phyloP scores from a whole-genome alignment of 2,797 vertebrate genomes.

The Philypnodon macrostomus region DNA sequence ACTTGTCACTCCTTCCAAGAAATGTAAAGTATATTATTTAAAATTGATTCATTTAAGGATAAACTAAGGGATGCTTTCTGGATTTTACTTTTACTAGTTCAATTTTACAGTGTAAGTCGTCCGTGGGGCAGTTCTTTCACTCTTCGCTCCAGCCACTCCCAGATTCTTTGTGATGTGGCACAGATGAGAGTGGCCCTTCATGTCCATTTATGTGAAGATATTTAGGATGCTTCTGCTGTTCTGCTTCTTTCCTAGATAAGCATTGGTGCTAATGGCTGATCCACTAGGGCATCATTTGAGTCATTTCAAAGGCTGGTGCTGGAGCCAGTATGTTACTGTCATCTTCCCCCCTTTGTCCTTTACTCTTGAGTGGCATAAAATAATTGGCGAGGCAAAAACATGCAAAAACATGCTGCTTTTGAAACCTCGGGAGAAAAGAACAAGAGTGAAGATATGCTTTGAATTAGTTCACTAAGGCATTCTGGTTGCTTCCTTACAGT shows the following conservation, averaged over 20 bases:
- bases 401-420: slow-evolving; percentile 24
- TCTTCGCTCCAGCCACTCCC: slow-evolving; percentile 49
- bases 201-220: slow-evolving; percentile 55
- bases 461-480: slow-evolving; percentile 22
- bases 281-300: slow-evolving; percentile 54
- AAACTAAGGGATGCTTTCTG: too few species aligned
- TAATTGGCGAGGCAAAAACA: slow-evolving; percentile 50
- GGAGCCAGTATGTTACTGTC: slow-evolving; percentile 27
- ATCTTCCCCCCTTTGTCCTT: slow-evolving; percentile 34
- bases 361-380: slow-evolving; percentile 47
- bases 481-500: slow-evolving; percentile 8
- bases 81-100: too few species aligned
- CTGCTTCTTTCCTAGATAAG: slow-evolving; percentile 52
- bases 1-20: too few species aligned
- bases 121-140: slow-evolving; percentile 52
- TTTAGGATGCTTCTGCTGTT: slow-evolving; percentile 48
- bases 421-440: slow-evolving; percentile 22
- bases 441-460: slow-evolving; percentile 14
- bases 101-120: slow-evolving; percentile 56
- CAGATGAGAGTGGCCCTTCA: slow-evolving; percentile 50
- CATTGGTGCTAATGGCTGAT: slow-evolving; percentile 57
- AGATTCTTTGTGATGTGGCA: slow-evolving; percentile 66
- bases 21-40: too few species aligned
- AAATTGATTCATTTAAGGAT: too few species aligned
- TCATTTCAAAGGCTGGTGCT: slow-evolving; percentile 38